Conservation (phyloP, 2,113 vertebrate species). For the Aleadryas rufinucha region DNA sequence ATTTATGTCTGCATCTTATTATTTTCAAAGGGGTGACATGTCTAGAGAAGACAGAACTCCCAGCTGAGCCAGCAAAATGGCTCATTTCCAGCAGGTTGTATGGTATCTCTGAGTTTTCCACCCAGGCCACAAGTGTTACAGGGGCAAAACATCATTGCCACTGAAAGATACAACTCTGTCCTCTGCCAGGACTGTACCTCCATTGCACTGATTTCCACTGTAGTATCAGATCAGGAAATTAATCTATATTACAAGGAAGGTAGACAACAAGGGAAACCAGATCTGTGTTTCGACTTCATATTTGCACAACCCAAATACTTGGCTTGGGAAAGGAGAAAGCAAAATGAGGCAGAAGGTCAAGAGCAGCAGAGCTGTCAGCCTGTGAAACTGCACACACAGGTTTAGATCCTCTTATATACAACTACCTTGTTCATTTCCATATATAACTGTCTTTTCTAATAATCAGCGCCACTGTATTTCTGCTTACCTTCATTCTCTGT, state of each 20-base stretch:
- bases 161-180: not conserved
- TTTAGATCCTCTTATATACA: not conserved
- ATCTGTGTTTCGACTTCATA: not conserved
- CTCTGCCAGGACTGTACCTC: not conserved
- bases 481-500: not conserved
- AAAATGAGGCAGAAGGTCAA: not conserved
- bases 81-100: not conserved
- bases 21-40: not conserved
- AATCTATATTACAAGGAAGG: not conserved
- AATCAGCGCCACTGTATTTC: not conserved
- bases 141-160: not conserved
- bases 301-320: not conserved
- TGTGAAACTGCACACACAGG: not conserved
- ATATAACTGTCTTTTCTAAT: not conserved
- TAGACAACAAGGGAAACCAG: not conserved
- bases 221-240: not conserved
- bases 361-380: not conserved
- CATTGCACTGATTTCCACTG: not conserved
- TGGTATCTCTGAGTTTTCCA: not conserved
- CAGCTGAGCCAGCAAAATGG: not conserved
- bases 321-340: not conserved
- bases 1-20: not conserved
- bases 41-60: not conserved
- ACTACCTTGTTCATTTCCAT: not conserved
- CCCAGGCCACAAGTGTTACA: not conserved